phyloP scores from a whole-genome alignment of 1,140 invertebrate species.

The Diplogasteroides magnus region DNA sequence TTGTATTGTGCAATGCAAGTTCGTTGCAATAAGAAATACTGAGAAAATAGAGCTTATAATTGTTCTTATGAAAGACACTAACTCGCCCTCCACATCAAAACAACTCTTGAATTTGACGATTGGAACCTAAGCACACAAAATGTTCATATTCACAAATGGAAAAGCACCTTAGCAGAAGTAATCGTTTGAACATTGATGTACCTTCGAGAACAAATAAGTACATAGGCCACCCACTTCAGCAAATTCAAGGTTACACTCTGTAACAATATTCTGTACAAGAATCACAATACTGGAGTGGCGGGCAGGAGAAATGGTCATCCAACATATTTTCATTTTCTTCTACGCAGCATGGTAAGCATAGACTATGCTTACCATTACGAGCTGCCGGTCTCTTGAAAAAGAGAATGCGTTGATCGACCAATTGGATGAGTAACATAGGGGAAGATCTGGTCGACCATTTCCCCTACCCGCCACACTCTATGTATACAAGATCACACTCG shows the following conservation, averaged over 20 bases:
- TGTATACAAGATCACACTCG: no score
- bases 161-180: background rate
- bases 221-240: no score
- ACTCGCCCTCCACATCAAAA: background rate
- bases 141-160: background rate
- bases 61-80: background rate
- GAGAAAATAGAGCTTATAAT: background rate
- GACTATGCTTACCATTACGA: background rate
- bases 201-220: no score
- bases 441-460: no score
- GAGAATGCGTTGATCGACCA: no score
- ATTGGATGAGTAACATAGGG: no score
- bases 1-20: conserved; percentile 22
- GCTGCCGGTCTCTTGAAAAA: background rate
- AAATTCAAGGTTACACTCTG: background rate
- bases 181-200: background rate
- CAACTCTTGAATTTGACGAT: background rate
- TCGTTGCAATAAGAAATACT: conserved; percentile 29
- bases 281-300: background rate
- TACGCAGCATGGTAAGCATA: background rate
- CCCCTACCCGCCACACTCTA: no score
- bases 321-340: background rate
- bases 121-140: background rate
- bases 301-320: background rate
- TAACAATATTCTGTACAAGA: background rate